A percentile compares a stretch with the other conserved stretches of the same genome.
phyloP scores from a whole-genome alignment of 2,888 invertebrate species.

The Trachelus troglodyta region DNA sequence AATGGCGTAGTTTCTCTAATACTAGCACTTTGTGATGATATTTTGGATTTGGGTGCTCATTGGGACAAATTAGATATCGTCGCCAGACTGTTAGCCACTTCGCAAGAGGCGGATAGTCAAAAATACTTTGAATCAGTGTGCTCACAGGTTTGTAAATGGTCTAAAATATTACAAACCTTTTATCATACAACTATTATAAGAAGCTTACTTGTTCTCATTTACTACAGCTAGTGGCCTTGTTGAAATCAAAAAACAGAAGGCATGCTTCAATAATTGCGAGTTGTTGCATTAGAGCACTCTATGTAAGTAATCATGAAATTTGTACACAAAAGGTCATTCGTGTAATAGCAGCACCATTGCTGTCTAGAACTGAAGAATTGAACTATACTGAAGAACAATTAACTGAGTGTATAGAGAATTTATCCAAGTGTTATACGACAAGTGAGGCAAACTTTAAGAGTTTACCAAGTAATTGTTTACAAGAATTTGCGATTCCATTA shows the following conservation, averaged over 20 bases:
- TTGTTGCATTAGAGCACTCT: slow-evolving; percentile 70
- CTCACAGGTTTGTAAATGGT: slow-evolving; percentile 54
- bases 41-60: slow-evolving; percentile 70
- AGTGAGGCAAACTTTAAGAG: slow-evolving; percentile 57
- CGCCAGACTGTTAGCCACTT: slow-evolving; percentile 72
- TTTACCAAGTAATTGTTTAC: slow-evolving; percentile 50
- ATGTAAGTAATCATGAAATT: slow-evolving; percentile 67
- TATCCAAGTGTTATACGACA: slow-evolving; percentile 57
- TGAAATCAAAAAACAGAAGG: slow-evolving; percentile 63
- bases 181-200: slow-evolving; percentile 5
- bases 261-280: slow-evolving; percentile 69
- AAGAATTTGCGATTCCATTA: slow-evolving; percentile 49
- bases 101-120: slow-evolving; percentile 65
- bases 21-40: slow-evolving; percentile 73
- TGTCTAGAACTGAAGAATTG: slow-evolving; percentile 11
- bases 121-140: slow-evolving; percentile 68
- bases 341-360: slow-evolving; percentile 55
- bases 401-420: slow-evolving; percentile 54
- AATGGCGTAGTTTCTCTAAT: slow-evolving; percentile 76
- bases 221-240: slow-evolving; percentile 68
- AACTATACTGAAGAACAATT: slow-evolving; percentile 52
- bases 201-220: slow-evolving; percentile 41
- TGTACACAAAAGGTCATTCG: slow-evolving; percentile 63
- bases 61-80: slow-evolving; percentile 78
- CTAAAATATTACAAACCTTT: slow-evolving; percentile 3